These are phyloP conservation scores for Laupala kohalensis DNA, from an alignment of 1,140 invertebrate genomes.

Conservation along the genomic window DNA sequence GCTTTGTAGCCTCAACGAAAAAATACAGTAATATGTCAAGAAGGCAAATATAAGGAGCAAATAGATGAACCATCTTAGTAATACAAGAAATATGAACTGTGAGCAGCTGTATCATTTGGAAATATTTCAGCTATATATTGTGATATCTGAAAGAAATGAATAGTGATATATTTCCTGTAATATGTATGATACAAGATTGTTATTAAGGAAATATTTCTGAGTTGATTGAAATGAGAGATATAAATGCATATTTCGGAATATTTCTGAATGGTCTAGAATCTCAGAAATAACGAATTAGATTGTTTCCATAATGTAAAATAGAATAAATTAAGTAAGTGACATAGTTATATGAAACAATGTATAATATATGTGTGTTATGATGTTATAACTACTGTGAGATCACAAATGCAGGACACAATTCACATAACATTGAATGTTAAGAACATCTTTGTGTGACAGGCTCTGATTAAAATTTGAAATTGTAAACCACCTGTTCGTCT, in stretches of 20 bases:
- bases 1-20: constrained; percentile 13
- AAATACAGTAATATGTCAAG: not conserved
- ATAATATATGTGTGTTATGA: constrained; percentile 10
- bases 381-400: constrained; percentile 7
- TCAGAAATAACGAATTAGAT: constrained; percentile 9
- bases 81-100: not conserved
- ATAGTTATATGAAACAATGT: constrained; percentile 7
- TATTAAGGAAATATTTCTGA: constrained; percentile 1
- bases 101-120: constrained; percentile 10
- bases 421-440: constrained; percentile 9
- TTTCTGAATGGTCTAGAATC: not conserved
- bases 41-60: constrained; percentile 1
- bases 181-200: not conserved
- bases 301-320: constrained; percentile 6
- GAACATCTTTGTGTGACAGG: constrained; percentile 10
- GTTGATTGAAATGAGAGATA: not conserved
- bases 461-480: constrained; percentile 11
- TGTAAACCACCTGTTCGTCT: constrained; percentile 5
- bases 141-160: constrained; percentile 4
- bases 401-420: not conserved
- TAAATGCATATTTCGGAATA: not conserved
- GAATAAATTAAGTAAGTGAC: not conserved
- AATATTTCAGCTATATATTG: constrained; percentile 7
- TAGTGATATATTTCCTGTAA: not conserved
- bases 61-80: not conserved